These are phyloP conservation scores for Drosophila suboccidentalis DNA, from an alignment of 2,888 invertebrate species.

Conservation along the genomic window DNA sequence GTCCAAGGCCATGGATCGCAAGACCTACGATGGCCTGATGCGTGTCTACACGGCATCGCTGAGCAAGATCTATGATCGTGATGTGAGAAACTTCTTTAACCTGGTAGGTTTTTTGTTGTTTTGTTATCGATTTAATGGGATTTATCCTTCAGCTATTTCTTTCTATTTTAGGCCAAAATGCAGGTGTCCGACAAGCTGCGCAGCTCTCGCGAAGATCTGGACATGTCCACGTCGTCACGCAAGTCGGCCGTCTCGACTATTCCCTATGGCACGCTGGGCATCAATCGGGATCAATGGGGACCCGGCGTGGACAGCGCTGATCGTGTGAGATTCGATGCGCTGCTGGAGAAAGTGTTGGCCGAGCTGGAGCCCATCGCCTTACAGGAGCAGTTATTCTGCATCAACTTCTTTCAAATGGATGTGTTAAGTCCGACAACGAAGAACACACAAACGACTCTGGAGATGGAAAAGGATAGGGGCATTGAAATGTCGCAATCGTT, in stretches of 20 bases:
- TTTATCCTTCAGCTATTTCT: background rate
- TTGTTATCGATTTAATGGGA: background rate
- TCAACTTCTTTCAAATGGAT: constrained; percentile 95
- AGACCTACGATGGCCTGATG: constrained; percentile 92
- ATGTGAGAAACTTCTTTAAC: constrained; percentile 87
- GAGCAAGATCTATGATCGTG: constrained; percentile 95
- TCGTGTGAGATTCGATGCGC: constrained; percentile 88
- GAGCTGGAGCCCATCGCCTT: constrained; percentile 96
- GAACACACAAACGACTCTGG: constrained; percentile 88
- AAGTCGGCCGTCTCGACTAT: constrained; percentile 83
- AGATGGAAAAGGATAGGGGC: constrained; percentile 85
- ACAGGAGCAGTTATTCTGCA: constrained; percentile 97
- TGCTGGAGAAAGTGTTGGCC: constrained; percentile 94
- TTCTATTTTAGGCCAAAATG: constrained; percentile 78
- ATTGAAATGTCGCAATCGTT: constrained; percentile 81
- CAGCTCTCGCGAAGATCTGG: constrained; percentile 85
- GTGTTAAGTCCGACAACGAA: constrained; percentile 87
- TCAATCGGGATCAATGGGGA: constrained; percentile 89
- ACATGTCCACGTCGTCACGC: constrained; percentile 84
- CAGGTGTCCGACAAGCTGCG: constrained; percentile 84
- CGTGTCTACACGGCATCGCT: constrained; percentile 94
- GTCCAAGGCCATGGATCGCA: constrained; percentile 94
- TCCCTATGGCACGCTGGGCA: constrained; percentile 87
- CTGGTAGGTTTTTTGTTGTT: constrained; percentile 60
- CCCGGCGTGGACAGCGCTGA: constrained; percentile 88